Base-by-base conservation (phyloP, 2,113 vertebrate species). In the Odocoileus hemionus region DNA sequence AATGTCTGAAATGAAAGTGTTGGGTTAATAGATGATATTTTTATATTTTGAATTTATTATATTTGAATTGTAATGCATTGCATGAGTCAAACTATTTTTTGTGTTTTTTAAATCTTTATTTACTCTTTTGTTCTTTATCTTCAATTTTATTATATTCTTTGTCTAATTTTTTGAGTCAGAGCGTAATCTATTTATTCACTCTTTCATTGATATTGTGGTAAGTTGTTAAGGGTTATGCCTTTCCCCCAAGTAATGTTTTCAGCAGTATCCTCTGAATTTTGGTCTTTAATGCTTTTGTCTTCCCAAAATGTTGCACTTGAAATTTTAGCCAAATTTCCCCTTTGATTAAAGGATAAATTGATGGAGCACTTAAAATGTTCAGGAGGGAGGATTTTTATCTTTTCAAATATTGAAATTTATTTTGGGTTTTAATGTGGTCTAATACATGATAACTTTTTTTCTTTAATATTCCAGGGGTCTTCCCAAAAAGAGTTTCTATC, bases 331-430 rank as follows among this genome's bases (percentile, higher is more conserved):
- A 76, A 4, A 76, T 83, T 97, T 97, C n/a, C 13, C 21, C 28
- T 96, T 93, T 92, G 92, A 91, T 7, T 83, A 8, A 43, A 86
- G 45, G 83, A 86, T 83, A 92, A 92, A 61, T 95, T 87, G 64
- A 88, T 47, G 83, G 50, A 5, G 8, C 13, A 86, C 33, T 96
- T 97, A 83, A 70, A 64, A 67, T 79, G 23, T 45, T 70, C 36
- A 91, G 5, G n/a, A 89, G 1, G 28, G 61, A 84, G 7, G 16
- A 5, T 39, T 93, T 96, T 93, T 89, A 21, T 89, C 67, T 91
- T 95, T 97, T 94, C 12, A 60, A 76, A 80, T 79, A 84, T 84
- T 54, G 33, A 4, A 52, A 76, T 43, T 91, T 95, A 64, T 78
- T 95, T 78, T 95, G 26, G 60, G 7, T 87, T 91, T 94, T 83